Evolutionary conservation across 92 coral and sea anemone species (phyloP), one percentile per base, ranked within the genome.

Genomic region (Actinernus sp.): DNA sequence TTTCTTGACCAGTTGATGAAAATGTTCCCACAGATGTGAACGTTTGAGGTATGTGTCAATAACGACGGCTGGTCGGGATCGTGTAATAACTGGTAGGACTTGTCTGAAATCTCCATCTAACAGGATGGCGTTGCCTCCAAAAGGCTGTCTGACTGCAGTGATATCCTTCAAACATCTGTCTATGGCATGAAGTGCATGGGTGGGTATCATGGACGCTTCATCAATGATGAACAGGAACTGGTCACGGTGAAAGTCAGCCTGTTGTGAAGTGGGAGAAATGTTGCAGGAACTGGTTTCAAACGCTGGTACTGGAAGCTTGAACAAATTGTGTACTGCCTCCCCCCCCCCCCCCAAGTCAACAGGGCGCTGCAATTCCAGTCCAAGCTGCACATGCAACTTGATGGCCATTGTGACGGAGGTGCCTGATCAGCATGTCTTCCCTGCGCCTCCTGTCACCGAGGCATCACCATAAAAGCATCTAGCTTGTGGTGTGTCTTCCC

Each of bases 371-470:
- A 23, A 55, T 12, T 12, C 44, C 61, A 23, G 29, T 23, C 14
- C 44, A 22, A 22, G 61, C 61, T 32, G 40, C 26, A 8, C 26
- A 22, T 55, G 61, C 26, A 24, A 26, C 61, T 21, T 12, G 13
- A 31, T 23, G 7, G 44, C 12, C 29, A 32, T 32, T 24, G 12
- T 8, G 4, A 55, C 30, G 58, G 26, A 26, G 25, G 61, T 26
- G 7, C 30, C 13, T 28, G 19, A 22, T 34, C 25, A 32, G 40
- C 25, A 55, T 55, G 61, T 55, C 26, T 55, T 55, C 11, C 61
- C 61, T 5, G 29, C 7, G 31, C 61, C 61, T 14, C 63, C 63
- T 27, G 63, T 17, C n/a, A n/a, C n/a, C n/a, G n/a, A n/a, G 43
- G 63, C 63, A 30, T 56, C 63, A 17, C 28, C 17, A 21, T 25